phyloP scores from a whole-genome alignment of 2,797 vertebrate genomes.

The Poecilia wingei region DNA sequence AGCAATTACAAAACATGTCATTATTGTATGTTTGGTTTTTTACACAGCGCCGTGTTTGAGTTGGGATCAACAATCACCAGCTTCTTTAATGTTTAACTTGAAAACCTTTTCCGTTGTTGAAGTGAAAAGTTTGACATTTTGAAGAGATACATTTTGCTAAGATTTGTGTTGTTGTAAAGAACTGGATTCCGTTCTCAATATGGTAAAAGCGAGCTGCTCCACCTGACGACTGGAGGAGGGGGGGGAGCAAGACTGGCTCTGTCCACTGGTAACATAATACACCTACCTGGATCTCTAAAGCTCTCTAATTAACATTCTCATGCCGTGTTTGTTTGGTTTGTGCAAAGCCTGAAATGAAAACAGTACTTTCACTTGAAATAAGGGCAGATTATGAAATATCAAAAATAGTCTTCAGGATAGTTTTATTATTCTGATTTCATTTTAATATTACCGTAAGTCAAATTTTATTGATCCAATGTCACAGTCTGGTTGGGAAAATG shows the following conservation, averaged over 20 bases:
- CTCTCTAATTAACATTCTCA: slow-evolving; percentile 25
- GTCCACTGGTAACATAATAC: slow-evolving; percentile 22
- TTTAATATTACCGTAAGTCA: background rate
- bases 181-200: background rate
- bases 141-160: background rate
- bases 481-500: background rate
- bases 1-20: slow-evolving; percentile 64
- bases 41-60: slow-evolving; percentile 55
- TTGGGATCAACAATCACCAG: slow-evolving; percentile 29
- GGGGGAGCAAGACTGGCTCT: slow-evolving; percentile 2
- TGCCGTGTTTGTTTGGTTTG: slow-evolving; percentile 13
- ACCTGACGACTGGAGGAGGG: background rate
- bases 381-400: background rate
- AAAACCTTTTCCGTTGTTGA: slow-evolving; percentile 12
- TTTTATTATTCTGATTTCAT: background rate
- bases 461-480: background rate
- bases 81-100: slow-evolving; percentile 30
- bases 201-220: background rate
- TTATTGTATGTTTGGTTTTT: slow-evolving; percentile 74
- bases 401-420: background rate
- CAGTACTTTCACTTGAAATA: background rate
- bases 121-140: slow-evolving; percentile 1
- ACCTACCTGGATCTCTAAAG: slow-evolving; percentile 12
- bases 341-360: slow-evolving; percentile 11
- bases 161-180: background rate